Evolutionary conservation across 2,797 vertebrate species (phyloP).

Genomic region (Malurus leucopterus): DNA sequence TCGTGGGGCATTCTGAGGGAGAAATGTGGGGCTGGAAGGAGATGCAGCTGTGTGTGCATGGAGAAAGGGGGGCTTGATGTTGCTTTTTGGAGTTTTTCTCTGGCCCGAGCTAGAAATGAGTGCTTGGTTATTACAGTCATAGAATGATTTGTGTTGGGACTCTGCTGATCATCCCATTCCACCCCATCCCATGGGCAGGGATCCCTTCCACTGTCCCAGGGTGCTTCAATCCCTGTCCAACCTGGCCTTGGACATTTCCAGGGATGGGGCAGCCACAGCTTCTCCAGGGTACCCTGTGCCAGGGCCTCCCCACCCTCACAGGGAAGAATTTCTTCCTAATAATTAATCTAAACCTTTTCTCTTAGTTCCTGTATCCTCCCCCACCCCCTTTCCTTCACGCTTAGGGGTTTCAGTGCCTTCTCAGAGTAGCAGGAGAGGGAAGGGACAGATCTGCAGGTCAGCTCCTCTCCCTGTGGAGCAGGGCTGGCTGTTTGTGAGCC

Average conservation of each 20-base stretch:
- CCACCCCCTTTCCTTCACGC: fast-evolving
- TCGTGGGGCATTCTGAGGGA: fast-evolving
- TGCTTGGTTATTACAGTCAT: fast-evolving
- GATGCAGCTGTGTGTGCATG: fast-evolving
- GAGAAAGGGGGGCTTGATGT: neutral
- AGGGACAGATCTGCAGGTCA: neutral
- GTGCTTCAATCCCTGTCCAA: fast-evolving
- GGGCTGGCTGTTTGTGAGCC: neutral
- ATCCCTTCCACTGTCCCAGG: neutral
- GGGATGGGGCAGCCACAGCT: neutral
- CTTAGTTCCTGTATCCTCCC: neutral
- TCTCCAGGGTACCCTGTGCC: neutral
- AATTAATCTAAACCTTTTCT: neutral
- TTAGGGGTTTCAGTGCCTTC: fast-evolving
- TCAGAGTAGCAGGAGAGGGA: neutral
- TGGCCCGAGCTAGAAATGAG: neutral
- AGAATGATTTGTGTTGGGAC: neutral
- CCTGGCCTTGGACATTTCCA: neutral
- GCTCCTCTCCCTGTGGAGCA: neutral
- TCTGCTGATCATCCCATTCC: neutral
- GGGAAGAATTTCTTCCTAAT: neutral
- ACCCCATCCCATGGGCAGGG: fast-evolving
- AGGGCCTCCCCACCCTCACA: neutral
- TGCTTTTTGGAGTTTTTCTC: neutral
- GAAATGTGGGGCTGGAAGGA: neutral